Conservation (phyloP, 2,797 vertebrate genomes). For the Rousettus madagascariensis region DNA sequence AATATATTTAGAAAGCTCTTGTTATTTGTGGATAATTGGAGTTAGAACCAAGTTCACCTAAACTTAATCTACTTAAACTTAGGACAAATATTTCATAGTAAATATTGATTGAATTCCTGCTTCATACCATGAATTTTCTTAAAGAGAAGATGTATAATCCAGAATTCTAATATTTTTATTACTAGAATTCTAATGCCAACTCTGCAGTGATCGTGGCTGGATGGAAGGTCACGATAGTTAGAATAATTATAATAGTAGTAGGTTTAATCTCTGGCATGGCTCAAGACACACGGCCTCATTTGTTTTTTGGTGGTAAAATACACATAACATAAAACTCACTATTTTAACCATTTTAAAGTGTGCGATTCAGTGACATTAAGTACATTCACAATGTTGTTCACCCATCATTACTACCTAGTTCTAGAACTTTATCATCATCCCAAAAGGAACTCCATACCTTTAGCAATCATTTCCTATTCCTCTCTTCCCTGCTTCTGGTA, state of each 20-base stretch:
- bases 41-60: not conserved
- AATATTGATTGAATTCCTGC: not conserved
- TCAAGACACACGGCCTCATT: not conserved
- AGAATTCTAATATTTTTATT: not conserved
- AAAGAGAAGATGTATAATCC: not conserved
- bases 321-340: not conserved
- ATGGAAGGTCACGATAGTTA: not conserved
- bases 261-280: not conserved
- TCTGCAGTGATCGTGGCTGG: not conserved
- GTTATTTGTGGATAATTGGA: not conserved
- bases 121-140: not conserved
- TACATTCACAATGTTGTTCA: not conserved
- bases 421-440: not conserved
- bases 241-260: not conserved
- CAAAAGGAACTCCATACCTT: not conserved
- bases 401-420: not conserved
- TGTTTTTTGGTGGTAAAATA: constrained; percentile 1
- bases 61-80: not conserved
- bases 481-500: not conserved
- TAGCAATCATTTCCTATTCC: not conserved
- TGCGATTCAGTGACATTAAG: not conserved
- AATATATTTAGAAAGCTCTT: not conserved
- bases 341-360: not conserved
- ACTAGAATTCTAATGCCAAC: not conserved
- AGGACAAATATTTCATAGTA: not conserved